These are phyloP conservation scores for Nemoura dubitans DNA, from an alignment of 2,888 invertebrate species.

Conservation along the genomic window DNA sequence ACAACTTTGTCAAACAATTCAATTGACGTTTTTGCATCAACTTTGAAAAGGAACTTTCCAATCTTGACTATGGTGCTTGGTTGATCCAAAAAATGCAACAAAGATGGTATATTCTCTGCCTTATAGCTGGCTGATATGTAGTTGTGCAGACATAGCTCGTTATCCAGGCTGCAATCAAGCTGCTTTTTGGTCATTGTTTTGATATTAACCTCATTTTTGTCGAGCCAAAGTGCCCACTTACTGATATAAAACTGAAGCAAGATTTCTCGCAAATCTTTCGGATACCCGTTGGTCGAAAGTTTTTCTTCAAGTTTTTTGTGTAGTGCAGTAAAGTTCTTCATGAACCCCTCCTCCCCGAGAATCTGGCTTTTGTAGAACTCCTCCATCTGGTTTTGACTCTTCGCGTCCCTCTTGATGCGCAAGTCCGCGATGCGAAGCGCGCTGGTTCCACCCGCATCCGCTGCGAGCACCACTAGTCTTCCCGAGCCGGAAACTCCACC, in stretches of 20 bases:
- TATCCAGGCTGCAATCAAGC: too few species aligned
- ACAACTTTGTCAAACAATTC: conserved; percentile 53
- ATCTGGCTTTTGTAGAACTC: conserved; percentile 52
- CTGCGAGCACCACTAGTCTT: conserved; percentile 53
- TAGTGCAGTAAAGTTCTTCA: conserved; percentile 50
- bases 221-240: conserved; percentile 55
- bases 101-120: too few species aligned
- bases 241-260: conserved; percentile 51
- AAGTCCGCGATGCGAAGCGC: background rate
- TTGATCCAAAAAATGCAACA: too few species aligned
- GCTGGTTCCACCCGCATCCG: background rate
- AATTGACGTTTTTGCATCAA: conserved; percentile 50
- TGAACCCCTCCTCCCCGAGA: conserved; percentile 52
- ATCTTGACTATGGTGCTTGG: too few species aligned
- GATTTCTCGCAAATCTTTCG: conserved; percentile 50
- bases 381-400: conserved; percentile 49
- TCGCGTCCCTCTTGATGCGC: conserved; percentile 38
- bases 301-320: conserved; percentile 48
- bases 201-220: conserved; percentile 46
- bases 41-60: too few species aligned
- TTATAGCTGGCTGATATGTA: too few species aligned
- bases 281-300: conserved; percentile 37
- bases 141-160: too few species aligned
- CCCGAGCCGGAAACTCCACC: conserved; percentile 57
- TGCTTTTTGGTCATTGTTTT: too few species aligned